Evolutionary conservation across 2,888 invertebrate genomes (phyloP), one percentile per base, ranked within the genome.

Genomic region (Autographa gamma): DNA sequence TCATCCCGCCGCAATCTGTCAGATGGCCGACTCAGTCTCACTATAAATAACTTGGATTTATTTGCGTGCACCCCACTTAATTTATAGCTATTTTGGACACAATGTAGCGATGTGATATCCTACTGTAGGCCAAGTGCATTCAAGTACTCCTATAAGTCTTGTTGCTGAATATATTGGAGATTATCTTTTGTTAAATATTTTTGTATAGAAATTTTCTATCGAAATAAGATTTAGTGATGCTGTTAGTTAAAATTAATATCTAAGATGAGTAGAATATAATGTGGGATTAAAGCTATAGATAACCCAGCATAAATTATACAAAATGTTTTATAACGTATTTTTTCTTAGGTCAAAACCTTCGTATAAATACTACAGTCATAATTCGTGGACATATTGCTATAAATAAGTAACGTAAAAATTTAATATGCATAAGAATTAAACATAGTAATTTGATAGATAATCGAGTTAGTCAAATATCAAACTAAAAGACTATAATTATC

Each of bases 1-100:
- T 93, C 93, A 94, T 94, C 89, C 89, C 77, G 79, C 86, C 80
- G 84, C 93, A 93, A 94, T 95, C 93, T 93, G 95, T 95, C 95
- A 89, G 88, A 77, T 81, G 80, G 79, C 72, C 79, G 76, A 77
- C 77, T 77, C 85, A 79, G 85, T 85, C 88, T 80, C 80, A 76
- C 88, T 89, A 92, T 94, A 94, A 94, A 95, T 93, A 93, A 91
- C 86, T 70, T 63, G 85, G 87, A 93, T 92, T 94, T 94, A 94
- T 94, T 91, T 88, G 83, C 87, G 82, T 85, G 85, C 89, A 82
- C 83, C 81, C 82, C 78, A 84, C 85, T 91, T 91, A 92, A 94
- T 94, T 94, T 95, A 95, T 95, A 87, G 91, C 90, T 89, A 91
- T 93, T 93, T 94, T 88, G 91, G 91, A 90, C 89, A 91, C 88